Base-by-base conservation (phyloP, 2,888 invertebrate species). In the Nephrotoma guestfalica region DNA sequence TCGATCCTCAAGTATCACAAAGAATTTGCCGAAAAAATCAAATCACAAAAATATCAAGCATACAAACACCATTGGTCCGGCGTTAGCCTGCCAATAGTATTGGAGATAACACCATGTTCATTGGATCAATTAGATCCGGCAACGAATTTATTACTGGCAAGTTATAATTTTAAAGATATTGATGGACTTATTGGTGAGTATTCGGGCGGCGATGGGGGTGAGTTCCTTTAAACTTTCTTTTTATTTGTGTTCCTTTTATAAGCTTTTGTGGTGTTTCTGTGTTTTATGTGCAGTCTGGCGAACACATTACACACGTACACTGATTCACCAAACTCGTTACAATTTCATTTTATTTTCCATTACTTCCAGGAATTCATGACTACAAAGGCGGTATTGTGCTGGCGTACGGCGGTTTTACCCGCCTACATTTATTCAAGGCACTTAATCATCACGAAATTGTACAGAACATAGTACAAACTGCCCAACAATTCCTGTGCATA, bases 21-120 rank as follows among this genome's bases (percentile, higher is more conserved):
- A 90, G 93, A 94, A 89, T 97, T 97, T 93, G 94, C 95, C 87
- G 97, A 97, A 90, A 96, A 95, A 91, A 94, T 95, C 51, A 96
- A 95, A 91, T 92, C 94, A 89, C 92, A 97, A 96, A 94, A 94
- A 89, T 98, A 95, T 92, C 95, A 96, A 92, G 97, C 97, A 5
- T 97, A 96, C 91, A 99, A 99, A 92, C 96, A 97, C 90, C 98
- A 99, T 90, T 99, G 99, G 99, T 97, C 98, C 85, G 98, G 98
- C 86, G 96, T 96, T 47, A 94, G 96, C 88, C 93, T 98, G 83
- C 97, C 98, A 0, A 94, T 97, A 18, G 94, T 96, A 41, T 92
- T 99, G 87, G 98, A 98, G 93, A 96, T 98, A 1, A 97, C 97
- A n/a, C 96, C 97, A 0, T 96, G 96, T 90, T 96, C 97, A 42